Evolutionary conservation across 2,888 invertebrate genomes (phyloP).

Genomic region (Lysandra coridon): DNA sequence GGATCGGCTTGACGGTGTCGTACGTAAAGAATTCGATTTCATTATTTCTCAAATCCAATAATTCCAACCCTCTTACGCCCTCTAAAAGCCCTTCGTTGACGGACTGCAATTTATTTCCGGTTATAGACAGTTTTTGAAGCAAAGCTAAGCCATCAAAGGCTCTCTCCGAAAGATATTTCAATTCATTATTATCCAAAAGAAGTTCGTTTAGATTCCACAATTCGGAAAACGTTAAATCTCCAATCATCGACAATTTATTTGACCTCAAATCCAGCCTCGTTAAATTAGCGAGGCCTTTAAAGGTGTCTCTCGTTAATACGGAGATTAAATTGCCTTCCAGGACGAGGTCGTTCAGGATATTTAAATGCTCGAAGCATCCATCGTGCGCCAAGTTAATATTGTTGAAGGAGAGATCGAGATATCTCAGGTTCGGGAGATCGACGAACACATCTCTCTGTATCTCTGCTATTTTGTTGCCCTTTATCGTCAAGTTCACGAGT

Average conservation of each 20-base stretch:
- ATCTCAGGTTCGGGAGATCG: slow-evolving; percentile 85
- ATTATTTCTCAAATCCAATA: slow-evolving; percentile 90
- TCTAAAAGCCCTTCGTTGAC: slow-evolving; percentile 87
- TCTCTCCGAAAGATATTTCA: slow-evolving; percentile 87
- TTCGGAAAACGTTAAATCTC: slow-evolving; percentile 89
- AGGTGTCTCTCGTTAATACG: slow-evolving; percentile 87
- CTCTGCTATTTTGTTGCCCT: slow-evolving; percentile 88
- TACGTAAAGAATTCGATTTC: slow-evolving; percentile 87
- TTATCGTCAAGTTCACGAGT: slow-evolving; percentile 85
- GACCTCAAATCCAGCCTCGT: slow-evolving; percentile 86
- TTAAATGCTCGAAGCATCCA: slow-evolving; percentile 88
- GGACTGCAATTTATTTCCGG: slow-evolving; percentile 87
- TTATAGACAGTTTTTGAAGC: slow-evolving; percentile 86
- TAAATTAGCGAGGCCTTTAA: slow-evolving; percentile 86
- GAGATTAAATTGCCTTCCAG: slow-evolving; percentile 88
- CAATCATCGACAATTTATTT: slow-evolving; percentile 88
- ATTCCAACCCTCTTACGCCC: slow-evolving; percentile 86
- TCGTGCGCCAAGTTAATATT: slow-evolving; percentile 91
- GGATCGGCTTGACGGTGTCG: slow-evolving; percentile 87
- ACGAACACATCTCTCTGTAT: slow-evolving; percentile 88
- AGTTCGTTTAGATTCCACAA: slow-evolving; percentile 87
- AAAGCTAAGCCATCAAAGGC: slow-evolving; percentile 88
- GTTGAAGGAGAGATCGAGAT: slow-evolving; percentile 92
- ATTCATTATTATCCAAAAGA: slow-evolving; percentile 85
- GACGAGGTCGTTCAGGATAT: slow-evolving; percentile 88